Base-by-base conservation (phyloP, 2,888 invertebrate genomes). In the Glyphotaelius pellucidus region DNA sequence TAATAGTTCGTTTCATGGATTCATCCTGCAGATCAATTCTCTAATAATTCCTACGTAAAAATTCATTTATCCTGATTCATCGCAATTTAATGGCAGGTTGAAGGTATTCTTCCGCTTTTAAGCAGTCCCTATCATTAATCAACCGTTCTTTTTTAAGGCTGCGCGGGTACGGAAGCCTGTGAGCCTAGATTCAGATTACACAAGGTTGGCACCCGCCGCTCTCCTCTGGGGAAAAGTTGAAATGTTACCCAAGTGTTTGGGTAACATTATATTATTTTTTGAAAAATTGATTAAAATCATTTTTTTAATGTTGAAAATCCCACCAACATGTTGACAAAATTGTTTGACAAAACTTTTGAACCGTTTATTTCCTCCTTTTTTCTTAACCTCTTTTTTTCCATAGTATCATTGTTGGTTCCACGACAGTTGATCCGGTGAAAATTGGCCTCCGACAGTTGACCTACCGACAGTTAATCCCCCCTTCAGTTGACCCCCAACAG, bases 41-140 rank as follows among this genome's bases (percentile, higher is more conserved):
- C 52, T 0, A 67, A 67, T 52, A 67, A 67, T 67, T 7, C 52
- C 19, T 25, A 32, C 81, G 30, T 81, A 30, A 30, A 81, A 81
- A 31, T 31, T 81, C 81, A 81, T 31, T 81, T 32, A 14, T 81
- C 32, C 81, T 81, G 19, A 81, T 81, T 81, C 81, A 81, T 15
- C 81, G 31, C 81, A 7, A 81, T 31, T 32, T 81, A 32, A 81
- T 81, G 52, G 25, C 52, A 31, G 31, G 31, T 14, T 81, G 31
- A 12, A 32, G 81, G 81, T 52, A 81, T 81, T 81, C 81, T 31
- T 81, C 31, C 14, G 32, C 81, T 81, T 31, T 81, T 81, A 19
- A 31, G 81, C 32, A 81, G 81, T 30, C 80, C 80, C 87, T 87
- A 91, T 91, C 91, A 91, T 91, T 91, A 91, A 91, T 91, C 91